These are phyloP conservation scores for Epinephelus fuscoguttatus DNA, from an alignment of 2,113 vertebrate species.

Conservation along the genomic window DNA sequence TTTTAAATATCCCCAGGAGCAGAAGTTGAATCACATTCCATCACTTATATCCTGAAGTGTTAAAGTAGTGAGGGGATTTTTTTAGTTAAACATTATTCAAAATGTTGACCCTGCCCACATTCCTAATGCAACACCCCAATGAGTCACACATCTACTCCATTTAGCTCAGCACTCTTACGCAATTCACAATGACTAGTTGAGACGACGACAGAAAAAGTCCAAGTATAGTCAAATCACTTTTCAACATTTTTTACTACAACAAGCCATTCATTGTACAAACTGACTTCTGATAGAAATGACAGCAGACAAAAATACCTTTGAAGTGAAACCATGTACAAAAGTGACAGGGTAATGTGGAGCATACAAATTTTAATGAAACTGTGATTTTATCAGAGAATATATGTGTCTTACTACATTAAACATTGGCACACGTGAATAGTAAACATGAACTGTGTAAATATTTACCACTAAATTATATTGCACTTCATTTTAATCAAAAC, in stretches of 20 bases:
- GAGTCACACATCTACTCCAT: conserved; percentile 59
- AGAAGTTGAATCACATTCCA: conserved; percentile 19
- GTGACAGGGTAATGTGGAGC: conserved; percentile 6
- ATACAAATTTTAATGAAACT: not conserved
- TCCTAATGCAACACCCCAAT: conserved; percentile 64
- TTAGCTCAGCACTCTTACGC: conserved; percentile 26
- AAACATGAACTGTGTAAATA: not conserved
- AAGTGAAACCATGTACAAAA: conserved; percentile 25
- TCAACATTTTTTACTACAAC: conserved; percentile 21
- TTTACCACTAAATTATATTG: conserved; percentile 50
- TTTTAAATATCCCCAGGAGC: not conserved
- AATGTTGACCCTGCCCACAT: conserved; percentile 61
- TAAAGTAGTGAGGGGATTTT: not conserved
- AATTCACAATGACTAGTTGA: conserved; percentile 12
- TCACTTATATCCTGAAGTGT: not conserved
- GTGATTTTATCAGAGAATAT: conserved; percentile 17
- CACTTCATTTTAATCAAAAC: conserved; percentile 54
- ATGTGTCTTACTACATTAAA: conserved; percentile 8
- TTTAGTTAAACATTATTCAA: conserved; percentile 60
- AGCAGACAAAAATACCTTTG: not conserved
- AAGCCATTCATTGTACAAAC: conserved; percentile 32
- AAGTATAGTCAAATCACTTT: conserved; percentile 1
- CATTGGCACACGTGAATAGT: not conserved
- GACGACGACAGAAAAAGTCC: not conserved
- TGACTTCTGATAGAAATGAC: not conserved